Evolutionary conservation across 2,888 invertebrate species (phyloP), one percentile per base, ranked within the genome.

Genomic region (Polydrusus cervinus): DNA sequence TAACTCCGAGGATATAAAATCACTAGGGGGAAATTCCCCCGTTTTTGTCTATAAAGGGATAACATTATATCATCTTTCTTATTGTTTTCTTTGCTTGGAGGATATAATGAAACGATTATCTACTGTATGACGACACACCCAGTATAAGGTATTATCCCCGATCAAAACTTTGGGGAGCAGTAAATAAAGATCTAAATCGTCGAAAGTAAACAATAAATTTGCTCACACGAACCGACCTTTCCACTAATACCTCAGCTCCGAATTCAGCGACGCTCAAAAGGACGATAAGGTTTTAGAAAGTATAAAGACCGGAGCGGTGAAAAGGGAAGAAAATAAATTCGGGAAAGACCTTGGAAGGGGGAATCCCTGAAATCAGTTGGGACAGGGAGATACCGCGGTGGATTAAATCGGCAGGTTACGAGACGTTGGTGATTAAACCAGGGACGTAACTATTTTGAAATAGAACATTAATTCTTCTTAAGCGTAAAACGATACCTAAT

Each of bases 301-400:
- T 70, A 70, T 70, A 70, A 70, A 70, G 70, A 70, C 70, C 38
- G 51, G 49, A 40, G 68, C 38, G 57, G 57, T 55, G 57, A 68
- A 68, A 70, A 62, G 70, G 62, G 51, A 70, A 49, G 62, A 61
- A 70, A 70, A 70, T 70, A 62, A 70, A 70, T 61, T 60, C 57
- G 57, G 70, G 38, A 47, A 16, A 16, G 16, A 14, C 47, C 16
- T 47, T 3, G 47, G n/a, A 49, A 62, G 62, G 38, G 70, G 61
- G 49, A 51, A 64, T 64, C 64, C 30, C 64, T 25, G 25, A 64
- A 64, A 70, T 70, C 70, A 70, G 70, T 70, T 61, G 61, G 61
- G 62, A 53, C 47, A 43, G 53, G 61, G 62, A 70, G 49, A 51
- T 70, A 70, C 70, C 70, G 49, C 70, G 49, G 51, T 51, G 62